Percentiles rank a stretch among this genome's conserved stretches.
Evolutionary conservation across 2,113 vertebrate genomes (phyloP).

Genomic region (Sitta europaea): DNA sequence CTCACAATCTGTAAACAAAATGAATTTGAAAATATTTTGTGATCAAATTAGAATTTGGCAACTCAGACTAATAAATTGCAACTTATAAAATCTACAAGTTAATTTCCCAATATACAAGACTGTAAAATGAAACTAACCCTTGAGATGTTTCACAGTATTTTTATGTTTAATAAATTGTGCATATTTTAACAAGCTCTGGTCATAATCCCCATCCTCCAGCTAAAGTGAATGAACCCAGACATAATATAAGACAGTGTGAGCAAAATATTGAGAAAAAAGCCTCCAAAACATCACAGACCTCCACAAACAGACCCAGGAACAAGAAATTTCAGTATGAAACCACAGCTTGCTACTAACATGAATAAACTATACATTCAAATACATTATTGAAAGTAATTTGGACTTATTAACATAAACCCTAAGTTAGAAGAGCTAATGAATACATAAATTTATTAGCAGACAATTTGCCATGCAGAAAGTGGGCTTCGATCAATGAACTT

Average conservation of each 20-base stretch:
- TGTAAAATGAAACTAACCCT: not conserved
- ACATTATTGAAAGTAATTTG: slow-evolving; percentile 30
- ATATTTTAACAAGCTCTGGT: not conserved
- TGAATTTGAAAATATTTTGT: not conserved
- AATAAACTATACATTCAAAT: not conserved
- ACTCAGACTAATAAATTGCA: not conserved
- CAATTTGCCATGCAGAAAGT: not conserved
- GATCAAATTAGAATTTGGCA: not conserved
- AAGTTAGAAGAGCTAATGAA: not conserved
- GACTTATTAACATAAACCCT: not conserved
- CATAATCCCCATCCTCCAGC: not conserved
- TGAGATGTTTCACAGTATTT: not conserved
- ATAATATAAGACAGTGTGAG: not conserved
- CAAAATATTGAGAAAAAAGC: not conserved
- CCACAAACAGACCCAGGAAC: not conserved
- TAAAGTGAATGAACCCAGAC: not conserved
- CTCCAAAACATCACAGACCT: not conserved
- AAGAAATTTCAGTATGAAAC: not conserved
- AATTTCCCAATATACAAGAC: not conserved
- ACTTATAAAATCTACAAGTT: not conserved
- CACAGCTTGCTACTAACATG: not conserved
- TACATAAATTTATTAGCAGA: not conserved
- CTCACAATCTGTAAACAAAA: not conserved
- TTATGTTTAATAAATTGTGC: not conserved
- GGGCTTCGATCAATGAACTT: not conserved